Conservation (phyloP, 1,140 invertebrate species). For the Pseudomyrmex sp. region DNA sequence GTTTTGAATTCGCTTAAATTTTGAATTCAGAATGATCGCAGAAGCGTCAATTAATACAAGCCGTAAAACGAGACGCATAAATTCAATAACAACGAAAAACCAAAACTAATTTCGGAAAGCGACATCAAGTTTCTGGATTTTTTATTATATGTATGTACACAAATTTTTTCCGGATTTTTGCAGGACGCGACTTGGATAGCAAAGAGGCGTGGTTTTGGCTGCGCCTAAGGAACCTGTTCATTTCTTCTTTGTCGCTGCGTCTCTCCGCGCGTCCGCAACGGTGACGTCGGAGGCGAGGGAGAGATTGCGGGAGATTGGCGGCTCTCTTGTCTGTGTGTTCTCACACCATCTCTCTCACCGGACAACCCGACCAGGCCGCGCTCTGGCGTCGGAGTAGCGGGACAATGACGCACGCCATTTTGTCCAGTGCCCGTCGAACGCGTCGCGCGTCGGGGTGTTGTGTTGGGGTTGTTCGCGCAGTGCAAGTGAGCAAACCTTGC, state of each 20-base stretch:
- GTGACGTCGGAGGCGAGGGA: constrained; percentile 21
- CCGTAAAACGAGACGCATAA: too few species aligned
- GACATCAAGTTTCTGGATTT: too few species aligned
- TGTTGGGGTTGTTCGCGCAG: constrained; percentile 55
- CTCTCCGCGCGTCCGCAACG: background rate
- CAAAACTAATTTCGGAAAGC: too few species aligned
- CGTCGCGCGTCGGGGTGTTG: constrained; percentile 69
- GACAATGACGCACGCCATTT: constrained; percentile 68
- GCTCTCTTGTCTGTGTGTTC: too few species aligned
- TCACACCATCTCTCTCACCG: background rate
- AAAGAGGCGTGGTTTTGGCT: constrained; percentile 64
- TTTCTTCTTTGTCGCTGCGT: background rate
- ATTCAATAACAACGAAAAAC: too few species aligned
- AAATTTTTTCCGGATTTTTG: background rate
- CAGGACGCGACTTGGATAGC: constrained; percentile 54
- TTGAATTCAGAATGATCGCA: too few species aligned
- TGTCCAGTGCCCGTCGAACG: constrained; percentile 72
- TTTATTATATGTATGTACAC: too few species aligned
- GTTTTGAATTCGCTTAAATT: too few species aligned
- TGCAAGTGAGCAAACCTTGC: background rate
- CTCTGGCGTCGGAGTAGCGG: constrained; percentile 61
- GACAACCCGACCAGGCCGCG: constrained; percentile 25
- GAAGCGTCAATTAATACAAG: too few species aligned
- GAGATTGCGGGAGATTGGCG: background rate
- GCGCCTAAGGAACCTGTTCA: constrained; percentile 65